phyloP scores from a whole-genome alignment of 1,140 invertebrate species.

The Cyrtorhinus lividipennis region DNA sequence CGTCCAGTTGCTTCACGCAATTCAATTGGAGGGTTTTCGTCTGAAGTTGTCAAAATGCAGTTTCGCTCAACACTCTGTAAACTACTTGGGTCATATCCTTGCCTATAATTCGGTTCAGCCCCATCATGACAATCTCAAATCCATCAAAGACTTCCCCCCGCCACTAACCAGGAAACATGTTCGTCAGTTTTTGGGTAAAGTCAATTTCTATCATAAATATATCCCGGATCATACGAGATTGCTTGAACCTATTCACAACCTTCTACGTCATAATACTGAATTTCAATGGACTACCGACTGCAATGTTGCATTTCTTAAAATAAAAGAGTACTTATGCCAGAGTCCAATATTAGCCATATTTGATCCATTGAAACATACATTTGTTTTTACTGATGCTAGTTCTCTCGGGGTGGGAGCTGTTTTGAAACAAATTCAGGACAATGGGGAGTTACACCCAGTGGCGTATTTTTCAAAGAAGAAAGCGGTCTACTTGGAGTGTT shows the following conservation, averaged over 20 bases:
- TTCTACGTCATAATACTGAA: slow-evolving; percentile 27
- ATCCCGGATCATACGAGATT: slow-evolving; percentile 27
- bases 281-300: slow-evolving; percentile 28
- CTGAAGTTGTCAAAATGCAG: slow-evolving; percentile 28
- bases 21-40: slow-evolving; percentile 27
- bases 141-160: slow-evolving; percentile 24
- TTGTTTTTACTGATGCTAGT: slow-evolving; percentile 29
- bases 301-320: slow-evolving; percentile 28
- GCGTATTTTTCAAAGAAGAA: slow-evolving; percentile 28
- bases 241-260: slow-evolving; percentile 27
- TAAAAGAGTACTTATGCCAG: slow-evolving; percentile 29
- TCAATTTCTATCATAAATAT: slow-evolving; percentile 25
- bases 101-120: slow-evolving; percentile 23
- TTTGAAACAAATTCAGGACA: slow-evolving; percentile 27
- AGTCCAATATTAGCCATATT: slow-evolving; percentile 28
- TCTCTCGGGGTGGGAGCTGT: slow-evolving; percentile 19
- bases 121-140: slow-evolving; percentile 24
- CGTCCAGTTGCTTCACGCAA: slow-evolving; percentile 16
- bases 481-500: slow-evolving; percentile 29
- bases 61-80: slow-evolving; percentile 27
- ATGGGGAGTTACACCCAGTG: slow-evolving; percentile 26
- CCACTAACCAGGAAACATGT: slow-evolving; percentile 22
- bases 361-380: slow-evolving; percentile 20
- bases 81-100: slow-evolving; percentile 26
- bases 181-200: slow-evolving; percentile 23